Conservation (phyloP, 2,888 invertebrate genomes). For the Gastrophysa polygoni region DNA sequence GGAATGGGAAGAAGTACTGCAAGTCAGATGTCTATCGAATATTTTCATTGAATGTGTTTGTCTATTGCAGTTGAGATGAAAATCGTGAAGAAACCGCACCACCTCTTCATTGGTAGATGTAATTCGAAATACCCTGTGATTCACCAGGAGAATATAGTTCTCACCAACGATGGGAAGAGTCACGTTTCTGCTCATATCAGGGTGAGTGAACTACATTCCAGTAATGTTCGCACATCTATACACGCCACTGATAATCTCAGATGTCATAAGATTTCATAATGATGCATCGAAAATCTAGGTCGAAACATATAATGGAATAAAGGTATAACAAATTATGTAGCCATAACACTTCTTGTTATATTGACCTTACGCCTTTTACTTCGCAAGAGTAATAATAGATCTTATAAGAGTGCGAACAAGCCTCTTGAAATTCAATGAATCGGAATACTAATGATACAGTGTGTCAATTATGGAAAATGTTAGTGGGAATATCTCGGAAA, state of each 20-base stretch:
- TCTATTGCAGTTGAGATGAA: conserved; percentile 50
- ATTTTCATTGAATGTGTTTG: conserved; percentile 6
- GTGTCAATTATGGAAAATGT: too few species aligned
- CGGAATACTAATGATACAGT: too few species aligned
- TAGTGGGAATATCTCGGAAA: too few species aligned
- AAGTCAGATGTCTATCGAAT: background rate
- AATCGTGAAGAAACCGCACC: conserved; percentile 49
- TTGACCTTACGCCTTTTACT: background rate
- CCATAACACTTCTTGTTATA: background rate
- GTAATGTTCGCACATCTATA: background rate
- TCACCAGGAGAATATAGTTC: conserved; percentile 56
- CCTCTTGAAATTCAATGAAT: too few species aligned
- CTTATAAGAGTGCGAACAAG: background rate
- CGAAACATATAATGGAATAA: background rate
- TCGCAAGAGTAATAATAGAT: background rate
- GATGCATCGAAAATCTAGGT: background rate
- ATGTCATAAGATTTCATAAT: background rate
- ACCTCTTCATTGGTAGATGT: conserved; percentile 55
- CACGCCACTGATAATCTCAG: background rate
- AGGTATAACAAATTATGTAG: background rate
- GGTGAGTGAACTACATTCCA: conserved; percentile 38
- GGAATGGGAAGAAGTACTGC: conserved; percentile 28
- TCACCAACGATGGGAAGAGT: conserved; percentile 56
- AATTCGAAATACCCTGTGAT: conserved; percentile 46
- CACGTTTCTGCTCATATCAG: conserved; percentile 53